Evolutionary conservation across 1,140 invertebrate genomes (phyloP).

Genomic region (Panagrolaimus sp.): DNA sequence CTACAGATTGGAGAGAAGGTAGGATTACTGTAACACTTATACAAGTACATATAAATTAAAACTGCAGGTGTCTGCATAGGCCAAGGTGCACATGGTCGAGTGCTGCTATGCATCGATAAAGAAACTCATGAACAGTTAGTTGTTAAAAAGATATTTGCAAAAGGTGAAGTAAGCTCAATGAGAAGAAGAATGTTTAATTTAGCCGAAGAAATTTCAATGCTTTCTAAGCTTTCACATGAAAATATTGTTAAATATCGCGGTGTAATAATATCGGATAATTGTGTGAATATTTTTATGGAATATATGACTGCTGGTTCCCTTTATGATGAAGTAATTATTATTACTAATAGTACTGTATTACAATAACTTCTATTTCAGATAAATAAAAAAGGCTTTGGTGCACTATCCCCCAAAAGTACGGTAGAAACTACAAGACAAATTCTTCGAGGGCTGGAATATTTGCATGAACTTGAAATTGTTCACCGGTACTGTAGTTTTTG

Average conservation of each 20-base stretch:
- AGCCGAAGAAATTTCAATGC: constrained; percentile 1
- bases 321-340: constrained; percentile 5
- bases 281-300: constrained; percentile 12
- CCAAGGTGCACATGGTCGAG: constrained; percentile 1
- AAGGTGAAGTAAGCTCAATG: neutral
- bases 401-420: neutral
- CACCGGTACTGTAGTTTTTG: neutral
- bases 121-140: neutral
- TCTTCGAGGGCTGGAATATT: neutral
- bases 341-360: neutral
- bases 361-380: neutral
- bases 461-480: neutral
- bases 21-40: too few species aligned
- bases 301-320: constrained; percentile 5
- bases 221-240: neutral
- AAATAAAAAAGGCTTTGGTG: neutral
- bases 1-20: neutral
- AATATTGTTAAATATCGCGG: constrained; percentile 5
- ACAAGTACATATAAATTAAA: too few species aligned
- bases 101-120: constrained; percentile 1
- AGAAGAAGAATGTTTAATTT: neutral
- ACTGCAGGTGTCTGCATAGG: neutral
- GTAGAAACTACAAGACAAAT: constrained; percentile 1
- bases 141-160: constrained; percentile 5
- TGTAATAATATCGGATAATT: neutral